Conservation (phyloP, 2,888 invertebrate genomes). For the Ernsta delagoae region DNA sequence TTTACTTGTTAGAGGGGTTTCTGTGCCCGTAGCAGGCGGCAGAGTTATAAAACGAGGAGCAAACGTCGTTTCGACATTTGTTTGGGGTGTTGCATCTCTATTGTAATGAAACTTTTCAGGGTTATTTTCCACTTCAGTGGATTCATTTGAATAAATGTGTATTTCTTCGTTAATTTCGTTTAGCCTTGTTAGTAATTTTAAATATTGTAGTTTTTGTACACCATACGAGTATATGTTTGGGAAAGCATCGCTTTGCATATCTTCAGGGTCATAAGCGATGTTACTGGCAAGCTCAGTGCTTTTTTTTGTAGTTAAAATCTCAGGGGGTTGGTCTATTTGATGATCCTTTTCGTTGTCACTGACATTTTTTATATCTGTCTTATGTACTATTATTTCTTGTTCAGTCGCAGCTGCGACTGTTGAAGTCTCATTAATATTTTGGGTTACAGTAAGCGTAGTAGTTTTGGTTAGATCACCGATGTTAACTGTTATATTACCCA, state of each 20-base stretch:
- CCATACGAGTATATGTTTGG: slow-evolving; percentile 74
- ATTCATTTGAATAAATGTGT: slow-evolving; percentile 69
- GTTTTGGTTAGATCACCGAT: slow-evolving; percentile 66
- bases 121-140: slow-evolving; percentile 55
- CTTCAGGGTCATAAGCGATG: slow-evolving; percentile 71
- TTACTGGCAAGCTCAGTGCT: slow-evolving; percentile 41
- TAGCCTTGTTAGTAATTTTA: slow-evolving; percentile 67
- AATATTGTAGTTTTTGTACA: slow-evolving; percentile 71
- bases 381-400: slow-evolving; percentile 25
- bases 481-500: slow-evolving; percentile 55
- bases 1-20: slow-evolving; percentile 50
- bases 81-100: slow-evolving; percentile 50
- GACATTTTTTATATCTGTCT: slow-evolving; percentile 27
- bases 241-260: slow-evolving; percentile 75
- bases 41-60: slow-evolving; percentile 43
- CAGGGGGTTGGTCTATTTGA: slow-evolving; percentile 51
- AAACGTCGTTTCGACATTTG: slow-evolving; percentile 42
- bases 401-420: slow-evolving; percentile 36
- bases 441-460: slow-evolving; percentile 43
- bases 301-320: slow-evolving; percentile 47
- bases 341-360: slow-evolving; percentile 44
- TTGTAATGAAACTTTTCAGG: slow-evolving; percentile 66
- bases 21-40: slow-evolving; percentile 43
- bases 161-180: slow-evolving; percentile 70
- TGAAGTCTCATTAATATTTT: slow-evolving; percentile 25